Base-by-base conservation (phyloP, 2,113 vertebrate species). In the Pipa parva region DNA sequence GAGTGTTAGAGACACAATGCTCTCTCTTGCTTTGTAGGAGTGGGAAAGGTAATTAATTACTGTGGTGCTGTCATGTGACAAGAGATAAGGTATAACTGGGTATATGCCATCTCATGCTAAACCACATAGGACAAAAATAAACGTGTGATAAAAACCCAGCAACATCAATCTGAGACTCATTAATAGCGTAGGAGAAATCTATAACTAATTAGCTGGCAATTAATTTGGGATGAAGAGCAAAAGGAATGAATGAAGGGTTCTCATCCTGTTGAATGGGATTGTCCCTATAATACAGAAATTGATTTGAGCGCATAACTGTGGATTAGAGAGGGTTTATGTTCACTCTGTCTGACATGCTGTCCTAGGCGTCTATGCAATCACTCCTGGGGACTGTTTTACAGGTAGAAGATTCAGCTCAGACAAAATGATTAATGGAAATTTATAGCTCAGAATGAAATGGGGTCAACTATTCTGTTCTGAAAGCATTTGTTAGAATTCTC, bases 201-300 rank as follows among this genome's bases (percentile, higher is more conserved):
- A 76, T 77, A 74, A 78, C 77, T 78, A 82, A 88, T 87, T 84
- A 76, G 77, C 65, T 74, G 74, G 74, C 76, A 77, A 82, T 86
- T 85, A 85, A 84, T 81, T 77, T 80, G 72, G 81, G 80, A 76
- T 80, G 79, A 85, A 79, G 80, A 84, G 82, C 77, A 49, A 68
- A 68, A 67, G 75, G 63, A 10, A 63, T 71, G 75, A 75, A 73
- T 0, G 0, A 45, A 73, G 2, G 62, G 74, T 74, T 36, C 42
- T 1, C 62, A 52, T 31, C 36, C 45, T 49, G 37, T n/a, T 17
- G 24, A 71, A 77, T 71, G 72, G 74, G 72, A 64, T 77, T 4
- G 1, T 55, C 76, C 65, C 69, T 66, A 71, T 74, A 72, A 33
- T 33, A 63, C 22, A 25, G 77, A 36, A 57, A 80, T 67, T 21